Evolutionary conservation across 2,113 vertebrate species (phyloP).

Genomic region (Paradoxurus hermaphroditus): DNA sequence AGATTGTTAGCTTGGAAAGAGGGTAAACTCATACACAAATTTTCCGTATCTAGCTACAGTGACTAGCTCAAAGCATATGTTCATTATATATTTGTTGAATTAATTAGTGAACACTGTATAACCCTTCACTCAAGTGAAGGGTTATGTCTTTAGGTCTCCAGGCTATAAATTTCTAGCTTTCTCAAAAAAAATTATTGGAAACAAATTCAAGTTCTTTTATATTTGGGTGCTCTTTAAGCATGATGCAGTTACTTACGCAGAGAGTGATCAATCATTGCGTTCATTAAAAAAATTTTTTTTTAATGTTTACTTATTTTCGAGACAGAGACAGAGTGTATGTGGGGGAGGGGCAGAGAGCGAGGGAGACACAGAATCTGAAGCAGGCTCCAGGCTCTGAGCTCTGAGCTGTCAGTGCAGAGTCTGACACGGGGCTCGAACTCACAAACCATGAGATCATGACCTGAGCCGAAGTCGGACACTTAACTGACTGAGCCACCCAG

Average conservation of each 20-base stretch:
- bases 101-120: not conserved
- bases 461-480: too few relatives aligned
- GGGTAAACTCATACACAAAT: not conserved
- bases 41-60: not conserved
- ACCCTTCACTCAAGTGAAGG: not conserved
- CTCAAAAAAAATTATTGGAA: not conserved
- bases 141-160: not conserved
- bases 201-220: slow-evolving; percentile 2
- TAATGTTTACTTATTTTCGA: too few relatives aligned
- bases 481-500: too few relatives aligned
- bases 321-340: too few relatives aligned
- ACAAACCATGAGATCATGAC: too few relatives aligned
- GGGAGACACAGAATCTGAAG: too few relatives aligned
- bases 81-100: not conserved
- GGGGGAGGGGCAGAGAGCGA: too few relatives aligned
- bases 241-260: not conserved
- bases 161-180: not conserved
- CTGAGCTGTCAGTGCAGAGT: too few relatives aligned
- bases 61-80: not conserved
- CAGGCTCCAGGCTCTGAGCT: too few relatives aligned
- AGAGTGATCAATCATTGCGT: not conserved
- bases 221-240: not conserved
- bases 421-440: too few relatives aligned
- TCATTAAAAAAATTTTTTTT: too few relatives aligned
- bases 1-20: not conserved